phyloP scores from a whole-genome alignment of 2,888 invertebrate genomes.

The Ecliptopera silaceata region DNA sequence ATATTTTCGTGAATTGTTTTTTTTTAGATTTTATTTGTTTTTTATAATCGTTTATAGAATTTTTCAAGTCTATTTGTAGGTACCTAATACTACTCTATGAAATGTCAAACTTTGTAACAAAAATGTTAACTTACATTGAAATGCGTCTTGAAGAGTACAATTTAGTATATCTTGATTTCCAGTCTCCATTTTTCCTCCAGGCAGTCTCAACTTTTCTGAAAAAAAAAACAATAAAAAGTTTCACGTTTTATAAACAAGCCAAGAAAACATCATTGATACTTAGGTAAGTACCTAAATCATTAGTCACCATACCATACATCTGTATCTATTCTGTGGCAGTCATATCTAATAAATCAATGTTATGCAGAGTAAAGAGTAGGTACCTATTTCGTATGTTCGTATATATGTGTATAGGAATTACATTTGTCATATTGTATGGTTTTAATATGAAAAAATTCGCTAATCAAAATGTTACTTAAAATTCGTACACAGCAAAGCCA shows the following conservation, averaged over 20 bases:
- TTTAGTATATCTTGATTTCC: slow-evolving; percentile 70
- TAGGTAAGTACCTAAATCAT: background rate
- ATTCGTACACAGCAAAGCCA: too few relatives aligned
- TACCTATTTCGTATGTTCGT: background rate
- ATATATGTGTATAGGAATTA: background rate
- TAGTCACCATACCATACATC: too few relatives aligned
- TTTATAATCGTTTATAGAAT: too few relatives aligned
- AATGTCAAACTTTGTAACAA: too few relatives aligned
- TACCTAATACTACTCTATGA: too few relatives aligned
- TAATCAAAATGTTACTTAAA: too few relatives aligned
- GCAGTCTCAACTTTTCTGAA: slow-evolving; percentile 53
- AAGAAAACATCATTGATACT: background rate
- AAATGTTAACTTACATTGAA: slow-evolving; percentile 49
- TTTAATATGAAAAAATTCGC: too few relatives aligned
- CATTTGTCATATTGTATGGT: slow-evolving; percentile 2
- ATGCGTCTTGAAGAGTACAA: slow-evolving; percentile 59
- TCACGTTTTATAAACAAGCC: background rate
- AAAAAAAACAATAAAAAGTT: background rate
- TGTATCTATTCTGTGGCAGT: too few relatives aligned
- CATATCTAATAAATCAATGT: background rate
- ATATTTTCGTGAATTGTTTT: too few relatives aligned
- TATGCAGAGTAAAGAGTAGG: background rate
- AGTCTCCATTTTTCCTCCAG: slow-evolving; percentile 59
- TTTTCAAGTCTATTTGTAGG: too few relatives aligned
- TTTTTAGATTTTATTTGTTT: too few relatives aligned